Conservation (phyloP, 2,888 invertebrate species). For the Oscheius sp. region DNA sequence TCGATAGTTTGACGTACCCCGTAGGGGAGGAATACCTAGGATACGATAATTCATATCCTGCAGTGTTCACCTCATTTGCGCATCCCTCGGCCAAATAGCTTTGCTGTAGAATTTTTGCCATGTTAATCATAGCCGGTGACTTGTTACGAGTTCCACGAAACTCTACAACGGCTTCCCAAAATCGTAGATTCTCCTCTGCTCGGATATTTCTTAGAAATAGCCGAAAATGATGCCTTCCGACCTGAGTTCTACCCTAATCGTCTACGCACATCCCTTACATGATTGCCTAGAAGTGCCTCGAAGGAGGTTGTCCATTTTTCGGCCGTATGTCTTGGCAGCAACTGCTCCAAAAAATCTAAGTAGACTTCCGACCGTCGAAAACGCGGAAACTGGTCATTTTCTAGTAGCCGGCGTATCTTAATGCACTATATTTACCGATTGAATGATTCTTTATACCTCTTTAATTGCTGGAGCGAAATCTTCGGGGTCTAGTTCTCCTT, state of each 20-base stretch:
- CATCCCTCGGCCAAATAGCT: slow-evolving; percentile 66
- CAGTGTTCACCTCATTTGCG: slow-evolving; percentile 58
- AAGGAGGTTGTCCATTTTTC: slow-evolving; percentile 67
- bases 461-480: slow-evolving; percentile 64
- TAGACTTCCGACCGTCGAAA: slow-evolving; percentile 67
- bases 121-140: slow-evolving; percentile 60
- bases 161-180: slow-evolving; percentile 66
- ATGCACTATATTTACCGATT: neutral
- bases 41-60: neutral
- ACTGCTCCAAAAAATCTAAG: slow-evolving; percentile 51
- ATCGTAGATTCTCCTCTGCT: slow-evolving; percentile 68
- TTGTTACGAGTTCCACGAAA: slow-evolving; percentile 60
- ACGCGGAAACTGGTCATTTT: slow-evolving; percentile 69
- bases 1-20: slow-evolving; percentile 65
- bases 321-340: slow-evolving; percentile 66
- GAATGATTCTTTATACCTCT: slow-evolving; percentile 40
- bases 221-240: slow-evolving; percentile 68
- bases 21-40: slow-evolving; percentile 65
- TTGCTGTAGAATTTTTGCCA: slow-evolving; percentile 61
- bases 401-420: slow-evolving; percentile 63
- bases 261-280: slow-evolving; percentile 36
- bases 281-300: slow-evolving; percentile 66
- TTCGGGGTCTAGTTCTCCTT: slow-evolving; percentile 57
- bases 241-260: slow-evolving; percentile 36
- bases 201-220: slow-evolving; percentile 64